Percentiles rank a stretch among this genome's conserved stretches.
Evolutionary conservation across 1,140 invertebrate species (phyloP).

Genomic region (Cyclargus thomasi): DNA sequence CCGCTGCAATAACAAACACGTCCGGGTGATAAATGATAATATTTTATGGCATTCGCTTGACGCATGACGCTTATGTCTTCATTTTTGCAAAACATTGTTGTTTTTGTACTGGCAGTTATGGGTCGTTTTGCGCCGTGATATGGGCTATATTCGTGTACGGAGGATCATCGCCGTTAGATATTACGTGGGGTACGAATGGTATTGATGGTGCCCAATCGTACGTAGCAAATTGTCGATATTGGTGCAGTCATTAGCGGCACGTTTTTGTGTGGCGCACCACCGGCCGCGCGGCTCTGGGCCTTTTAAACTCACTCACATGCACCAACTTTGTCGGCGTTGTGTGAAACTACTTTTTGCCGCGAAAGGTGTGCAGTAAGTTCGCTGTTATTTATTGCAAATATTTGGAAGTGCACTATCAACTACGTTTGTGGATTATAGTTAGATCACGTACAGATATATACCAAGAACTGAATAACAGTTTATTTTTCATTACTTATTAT

Average conservation of each 20-base stretch:
- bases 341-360: slow-evolving; percentile 11
- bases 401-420: neutral
- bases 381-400: neutral
- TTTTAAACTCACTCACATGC: slow-evolving; percentile 10
- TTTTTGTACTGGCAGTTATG: neutral
- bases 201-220: slow-evolving; percentile 66
- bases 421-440: neutral
- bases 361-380: neutral
- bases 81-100: slow-evolving; percentile 43
- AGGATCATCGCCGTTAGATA: slow-evolving; percentile 30
- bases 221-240: slow-evolving; percentile 69
- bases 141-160: slow-evolving; percentile 25
- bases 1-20: slow-evolving; percentile 61
- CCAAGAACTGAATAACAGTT: too few species aligned
- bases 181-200: slow-evolving; percentile 47
- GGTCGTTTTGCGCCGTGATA: neutral
- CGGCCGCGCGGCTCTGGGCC: slow-evolving; percentile 19
- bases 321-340: slow-evolving; percentile 7
- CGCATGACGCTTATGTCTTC: slow-evolving; percentile 54
- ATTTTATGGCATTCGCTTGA: slow-evolving; percentile 63
- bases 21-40: slow-evolving; percentile 64
- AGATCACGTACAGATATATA: too few species aligned
- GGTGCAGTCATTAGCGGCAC: slow-evolving; percentile 45
- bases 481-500: neutral
- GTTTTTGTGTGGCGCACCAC: slow-evolving; percentile 39